Evolutionary conservation across 1,140 invertebrate species (phyloP), one percentile per base, ranked within the genome.

Genomic region (Cyrtorhinus lividipennis): DNA sequence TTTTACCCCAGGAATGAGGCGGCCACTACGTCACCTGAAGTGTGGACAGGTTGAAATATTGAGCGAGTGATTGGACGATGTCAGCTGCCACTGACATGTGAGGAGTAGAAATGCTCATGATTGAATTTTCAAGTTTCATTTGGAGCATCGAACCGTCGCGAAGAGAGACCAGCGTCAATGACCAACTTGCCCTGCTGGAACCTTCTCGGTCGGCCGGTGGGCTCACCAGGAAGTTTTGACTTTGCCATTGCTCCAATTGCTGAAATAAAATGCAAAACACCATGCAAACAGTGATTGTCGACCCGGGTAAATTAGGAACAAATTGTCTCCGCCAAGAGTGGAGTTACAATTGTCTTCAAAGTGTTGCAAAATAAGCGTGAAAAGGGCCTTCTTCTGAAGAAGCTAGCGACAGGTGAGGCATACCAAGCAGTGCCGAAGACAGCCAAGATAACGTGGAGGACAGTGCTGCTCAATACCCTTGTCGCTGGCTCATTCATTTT

Each of bases 211-310:
- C 59, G 13, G 63, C 59, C 64, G 57, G 58, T 24, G 38, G 57
- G 0, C 83, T 78, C 0, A 95, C 71, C 1, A 95, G 77, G 68
- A 95, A 90, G 72, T 86, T 90, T 70, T 92, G 88, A 70, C 92
- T 93, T 2, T 95, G 74, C 92, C 92, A 96, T 72, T 93, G 82
- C 27, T 87, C 83, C 64, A 95, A 83, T 70, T 72, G 59, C 18
- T 10, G n/a, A n/a, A n/a, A n/a, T n/a, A n/a, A n/a, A n/a, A n/a
- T n/a, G n/a, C n/a, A n/a, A n/a, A n/a, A n/a, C n/a, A n/a, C n/a
- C n/a, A n/a, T n/a, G n/a, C n/a, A n/a, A n/a, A n/a, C n/a, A n/a
- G n/a, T n/a, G n/a, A n/a, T n/a, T n/a, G n/a, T n/a, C n/a, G n/a
- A n/a, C n/a, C n/a, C n/a, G n/a, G n/a, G n/a, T n/a, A n/a, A n/a